phyloP scores from a whole-genome alignment of 2,113 vertebrate genomes.

The Ctenodactylus gundi region DNA sequence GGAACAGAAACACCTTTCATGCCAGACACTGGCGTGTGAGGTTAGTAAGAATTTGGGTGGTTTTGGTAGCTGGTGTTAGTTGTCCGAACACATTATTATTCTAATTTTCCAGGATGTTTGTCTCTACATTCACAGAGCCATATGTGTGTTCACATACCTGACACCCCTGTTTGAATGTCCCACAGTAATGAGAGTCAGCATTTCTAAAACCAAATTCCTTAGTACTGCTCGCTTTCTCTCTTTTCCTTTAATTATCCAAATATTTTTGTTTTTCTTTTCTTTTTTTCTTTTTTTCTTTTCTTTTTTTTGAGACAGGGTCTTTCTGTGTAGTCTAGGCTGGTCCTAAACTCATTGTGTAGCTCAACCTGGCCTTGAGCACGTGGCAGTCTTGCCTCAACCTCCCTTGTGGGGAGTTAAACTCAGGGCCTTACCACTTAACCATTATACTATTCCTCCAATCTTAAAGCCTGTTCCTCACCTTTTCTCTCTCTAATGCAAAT shows the following conservation, averaged over 20 bases:
- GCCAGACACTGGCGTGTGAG: not conserved
- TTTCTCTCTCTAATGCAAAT: not conserved
- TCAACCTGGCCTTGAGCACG: too few species aligned
- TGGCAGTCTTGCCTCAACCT: too few species aligned
- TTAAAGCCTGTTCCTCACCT: not conserved
- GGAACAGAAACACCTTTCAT: not conserved
- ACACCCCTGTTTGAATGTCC: not conserved
- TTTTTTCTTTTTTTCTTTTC: too few species aligned
- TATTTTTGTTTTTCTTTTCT: too few species aligned
- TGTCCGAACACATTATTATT: not conserved
- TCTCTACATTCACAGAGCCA: not conserved
- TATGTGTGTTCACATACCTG: not conserved
- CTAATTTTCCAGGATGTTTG: not conserved
- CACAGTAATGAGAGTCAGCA: not conserved
- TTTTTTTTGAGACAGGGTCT: too few species aligned
- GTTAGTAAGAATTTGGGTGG: not conserved
- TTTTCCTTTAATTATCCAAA: too few species aligned
- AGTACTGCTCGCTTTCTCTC: not conserved
- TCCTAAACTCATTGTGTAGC: too few species aligned
- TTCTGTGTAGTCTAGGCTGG: too few species aligned
- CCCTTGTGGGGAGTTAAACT: too few species aligned
- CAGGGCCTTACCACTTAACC: too few species aligned
- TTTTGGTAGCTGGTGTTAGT: slow-evolving; percentile 14
- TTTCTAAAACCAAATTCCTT: not conserved
- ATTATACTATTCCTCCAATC: not conserved